A percentile compares a stretch with the other conserved stretches of the same genome.
phyloP scores from a whole-genome alignment of 1,140 invertebrate genomes.

The Lepidostoma basale region DNA sequence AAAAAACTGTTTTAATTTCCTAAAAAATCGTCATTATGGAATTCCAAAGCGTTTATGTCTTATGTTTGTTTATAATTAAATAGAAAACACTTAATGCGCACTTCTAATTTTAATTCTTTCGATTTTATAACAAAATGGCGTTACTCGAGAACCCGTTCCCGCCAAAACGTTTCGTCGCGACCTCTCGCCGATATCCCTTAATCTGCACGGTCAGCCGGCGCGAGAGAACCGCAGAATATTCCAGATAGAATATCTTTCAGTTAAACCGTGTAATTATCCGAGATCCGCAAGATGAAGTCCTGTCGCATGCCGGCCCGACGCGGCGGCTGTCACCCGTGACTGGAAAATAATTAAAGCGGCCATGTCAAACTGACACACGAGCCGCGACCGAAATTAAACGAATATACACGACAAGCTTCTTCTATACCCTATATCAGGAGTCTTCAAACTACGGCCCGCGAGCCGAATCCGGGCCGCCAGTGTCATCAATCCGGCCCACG shows the following conservation, averaged over 20 bases:
- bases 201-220: background rate
- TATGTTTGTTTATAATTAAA: too few species aligned
- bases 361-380: background rate
- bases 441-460: too few species aligned
- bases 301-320: background rate
- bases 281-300: constrained; percentile 9
- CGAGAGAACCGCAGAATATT: background rate
- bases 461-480: too few species aligned
- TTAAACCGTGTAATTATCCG: constrained; percentile 10
- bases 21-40: too few species aligned
- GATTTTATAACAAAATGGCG: background rate
- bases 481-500: too few species aligned
- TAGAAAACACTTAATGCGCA: too few species aligned
- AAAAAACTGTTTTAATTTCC: too few species aligned
- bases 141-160: background rate
- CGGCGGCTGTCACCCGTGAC: background rate
- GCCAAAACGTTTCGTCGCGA: too few species aligned
- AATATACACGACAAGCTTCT: background rate
- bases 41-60: too few species aligned
- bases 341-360: constrained; percentile 12
- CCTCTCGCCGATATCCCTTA: background rate
- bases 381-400: background rate
- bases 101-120: too few species aligned
- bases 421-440: too few species aligned
- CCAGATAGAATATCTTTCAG: background rate